Base-by-base conservation (phyloP, 1,140 invertebrate genomes). In the Tetramorium simillimum region DNA sequence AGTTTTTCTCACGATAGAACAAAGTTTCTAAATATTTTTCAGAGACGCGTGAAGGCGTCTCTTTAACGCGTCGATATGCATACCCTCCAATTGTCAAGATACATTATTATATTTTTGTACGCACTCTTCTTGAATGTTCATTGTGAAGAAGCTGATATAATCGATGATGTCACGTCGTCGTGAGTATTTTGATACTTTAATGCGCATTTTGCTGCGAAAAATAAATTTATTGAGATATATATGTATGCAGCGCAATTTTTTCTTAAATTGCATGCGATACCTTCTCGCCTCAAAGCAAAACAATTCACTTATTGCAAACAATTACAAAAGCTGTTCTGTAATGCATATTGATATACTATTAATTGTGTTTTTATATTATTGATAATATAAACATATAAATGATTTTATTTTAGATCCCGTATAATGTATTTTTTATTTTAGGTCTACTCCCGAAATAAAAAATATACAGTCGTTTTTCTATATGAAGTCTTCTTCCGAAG, bases 401-500 rank as follows among this genome's bases (percentile, higher is more conserved):
- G 7, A 16, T 21, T 60, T 60, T 73, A 21, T 49, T 60, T 60
- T 46, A 49, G 40, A 28, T 14, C 18, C 16, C 28, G 51, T 14
- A 69, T 21, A 67, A 70, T 56, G 16, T 62, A 24, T 28, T 56
- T 37, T 46, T 84, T 37, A 46, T 73, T 84, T 58, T n/a, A 84
- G 80, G 12, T 1, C 28, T 12, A 33, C 69, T 46, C 12, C 46
- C 0, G 80, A 84, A 0, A 40, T 84, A 7, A 18, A 14, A 46
- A 75, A 46, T 58, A 73, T 84, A 75, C 2, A 84, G 0, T 49
- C 37, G 10, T 84, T 84, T n/a, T 84, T 84, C n/a, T 84, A 75
- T 21, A 40, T 10, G 33, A 33, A 33, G 33, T 4, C 33, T 33
- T 72, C 49, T 10, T 0, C 16, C 0, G 3, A 5, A 7, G 37